Base-by-base conservation (phyloP, 2,113 vertebrate species). In the Mormoops blainvillei region DNA sequence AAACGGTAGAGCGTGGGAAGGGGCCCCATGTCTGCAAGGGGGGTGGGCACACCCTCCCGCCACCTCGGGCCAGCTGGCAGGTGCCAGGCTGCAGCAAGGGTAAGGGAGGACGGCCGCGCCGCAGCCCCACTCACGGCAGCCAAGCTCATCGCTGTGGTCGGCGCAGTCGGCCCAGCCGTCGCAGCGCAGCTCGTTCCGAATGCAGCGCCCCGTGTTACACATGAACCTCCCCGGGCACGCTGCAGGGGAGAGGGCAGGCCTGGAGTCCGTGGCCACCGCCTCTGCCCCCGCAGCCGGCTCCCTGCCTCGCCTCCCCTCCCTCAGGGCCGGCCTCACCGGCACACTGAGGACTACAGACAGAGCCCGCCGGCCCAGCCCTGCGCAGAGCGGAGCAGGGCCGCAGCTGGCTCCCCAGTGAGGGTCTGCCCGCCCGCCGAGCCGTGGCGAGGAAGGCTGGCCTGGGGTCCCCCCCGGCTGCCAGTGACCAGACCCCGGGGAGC, bases 131-230 rank as follows among this genome's bases (percentile, higher is more conserved):
- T 99, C 94, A 99, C 99, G 56, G 98, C 99, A 99, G 5, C 96
- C 5, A 0, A 54, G 3, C 97, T 99, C 99, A 0, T 99, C 99
- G 0, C 98, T 99, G 98, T 97, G 97, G 45, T 99, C 99, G 0
- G 99, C 97, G 4, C 99, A 99, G 98, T 99, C 99, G 0, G 99
- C 98, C 99, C 99, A 99, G 26, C 99, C 99, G 0, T 99, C 99
- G 0, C 99, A 99, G 76, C n/a, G 97, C 97, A 99, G 98, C 0
- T 71, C n/a, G 0, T 12, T 20, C 7, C 67, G 95, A 0, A 99
- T 98, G 81, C 99, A 99, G 26, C 98, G 98, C 16, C 98, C 98
- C 0, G 98, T 99, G 16, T 19, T 97, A 91, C 99, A 99, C 95
- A 94, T 95, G 96, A 99, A 99, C 98, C 97, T 94, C 0, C 98